These are phyloP conservation scores for Silurus aristotelis DNA, from an alignment of 2,797 vertebrate species.

Conservation along the genomic window DNA sequence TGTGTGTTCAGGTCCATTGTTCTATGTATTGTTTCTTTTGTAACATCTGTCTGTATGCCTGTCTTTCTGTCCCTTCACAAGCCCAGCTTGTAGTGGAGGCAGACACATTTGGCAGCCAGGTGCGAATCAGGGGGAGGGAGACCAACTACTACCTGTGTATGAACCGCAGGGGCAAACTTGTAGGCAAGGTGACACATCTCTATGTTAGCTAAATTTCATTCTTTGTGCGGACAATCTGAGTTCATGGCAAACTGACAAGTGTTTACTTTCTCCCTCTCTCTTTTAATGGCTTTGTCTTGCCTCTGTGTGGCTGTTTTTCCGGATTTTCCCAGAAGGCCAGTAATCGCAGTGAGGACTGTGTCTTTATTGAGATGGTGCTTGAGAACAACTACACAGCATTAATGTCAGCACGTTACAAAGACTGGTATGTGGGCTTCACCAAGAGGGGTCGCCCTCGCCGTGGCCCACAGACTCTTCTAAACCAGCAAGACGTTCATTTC, in stretches of 20 bases:
- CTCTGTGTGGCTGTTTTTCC: constrained; percentile 37
- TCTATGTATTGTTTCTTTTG: constrained; percentile 50
- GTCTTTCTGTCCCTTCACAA: constrained; percentile 82
- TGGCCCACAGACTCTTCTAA: constrained; percentile 77
- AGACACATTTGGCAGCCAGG: constrained; percentile 84
- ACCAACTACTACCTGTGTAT: constrained; percentile 84
- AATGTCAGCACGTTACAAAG: constrained; percentile 79
- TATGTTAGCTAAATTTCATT: constrained; percentile 35
- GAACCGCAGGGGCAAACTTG: constrained; percentile 81
- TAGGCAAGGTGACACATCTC: constrained; percentile 78
- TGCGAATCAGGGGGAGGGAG: constrained; percentile 83
- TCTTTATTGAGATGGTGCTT: constrained; percentile 83
- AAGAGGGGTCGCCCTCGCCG: constrained; percentile 79
- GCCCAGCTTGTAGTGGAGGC: constrained; percentile 86
- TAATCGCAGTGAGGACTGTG: constrained; percentile 79
- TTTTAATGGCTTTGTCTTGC: constrained; percentile 29
- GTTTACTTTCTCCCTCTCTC: constrained; percentile 3
- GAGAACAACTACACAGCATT: constrained; percentile 87
- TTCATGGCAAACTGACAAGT: constrained; percentile 31
- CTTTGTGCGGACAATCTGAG: constrained; percentile 1
- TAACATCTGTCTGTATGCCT: constrained; percentile 74
- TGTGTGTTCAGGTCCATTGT: constrained; percentile 19
- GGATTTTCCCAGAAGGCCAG: constrained; percentile 76
- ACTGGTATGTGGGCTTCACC: constrained; percentile 84
- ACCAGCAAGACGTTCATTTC: constrained; percentile 83